Percentiles rank a stretch among this genome's conserved stretches.
Conservation (phyloP, 2,888 invertebrate species). For the Ornithoptera alexandrae region DNA sequence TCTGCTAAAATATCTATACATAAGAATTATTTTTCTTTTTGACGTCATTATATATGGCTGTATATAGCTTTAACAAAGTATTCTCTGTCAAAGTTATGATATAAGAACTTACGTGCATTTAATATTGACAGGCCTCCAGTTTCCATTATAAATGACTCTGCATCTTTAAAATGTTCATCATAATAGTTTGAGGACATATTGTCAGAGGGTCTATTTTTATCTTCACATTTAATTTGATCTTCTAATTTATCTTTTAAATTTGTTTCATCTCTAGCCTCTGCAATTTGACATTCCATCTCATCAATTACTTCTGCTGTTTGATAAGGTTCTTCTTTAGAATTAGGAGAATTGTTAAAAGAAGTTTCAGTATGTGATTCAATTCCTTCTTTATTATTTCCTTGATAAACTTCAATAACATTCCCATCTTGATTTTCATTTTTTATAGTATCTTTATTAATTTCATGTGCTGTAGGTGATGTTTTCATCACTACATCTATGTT, state of each 20-base stretch:
- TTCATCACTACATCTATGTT: conserved; percentile 33
- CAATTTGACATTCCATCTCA: conserved; percentile 45
- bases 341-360: conserved; percentile 34
- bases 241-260: conserved; percentile 43
- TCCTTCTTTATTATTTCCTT: conserved; percentile 39
- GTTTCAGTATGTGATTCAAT: conserved; percentile 35
- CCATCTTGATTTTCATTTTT: conserved; percentile 50
- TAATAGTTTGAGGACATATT: conserved; percentile 66
- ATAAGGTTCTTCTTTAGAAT: conserved; percentile 42
- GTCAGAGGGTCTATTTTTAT: conserved; percentile 52
- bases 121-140: conserved; percentile 77
- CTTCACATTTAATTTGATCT: conserved; percentile 47
- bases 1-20: no score
- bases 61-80: no score
- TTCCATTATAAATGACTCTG: conserved; percentile 88
- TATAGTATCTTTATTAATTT: conserved; percentile 37
- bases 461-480: conserved; percentile 38
- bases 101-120: conserved; percentile 64
- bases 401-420: conserved; percentile 43
- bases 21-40: no score
- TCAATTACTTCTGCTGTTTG: conserved; percentile 50
- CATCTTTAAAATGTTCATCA: conserved; percentile 86
- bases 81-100: neutral
- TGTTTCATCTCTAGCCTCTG: conserved; percentile 38
- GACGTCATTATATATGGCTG: no score